These are phyloP conservation scores for Eidolon helvum DNA, from an alignment of 2,113 vertebrate species.

Conservation along the genomic window DNA sequence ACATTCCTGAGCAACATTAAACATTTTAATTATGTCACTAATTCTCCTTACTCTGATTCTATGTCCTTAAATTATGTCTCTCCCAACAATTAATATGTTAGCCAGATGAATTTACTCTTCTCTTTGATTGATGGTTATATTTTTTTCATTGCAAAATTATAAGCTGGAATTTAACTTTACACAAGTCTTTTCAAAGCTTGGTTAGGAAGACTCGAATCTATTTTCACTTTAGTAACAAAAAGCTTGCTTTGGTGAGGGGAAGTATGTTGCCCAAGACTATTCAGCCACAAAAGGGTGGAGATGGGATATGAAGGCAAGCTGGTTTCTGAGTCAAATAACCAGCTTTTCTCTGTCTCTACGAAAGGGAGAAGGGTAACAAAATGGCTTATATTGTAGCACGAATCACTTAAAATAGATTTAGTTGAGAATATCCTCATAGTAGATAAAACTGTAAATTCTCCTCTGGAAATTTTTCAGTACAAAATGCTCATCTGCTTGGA, in stretches of 20 bases:
- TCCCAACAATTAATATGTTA: neutral
- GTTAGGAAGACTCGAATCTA: neutral
- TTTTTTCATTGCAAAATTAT: neutral
- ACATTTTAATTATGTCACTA: neutral
- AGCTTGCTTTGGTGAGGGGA: neutral
- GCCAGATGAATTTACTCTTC: neutral
- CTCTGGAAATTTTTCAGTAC: neutral
- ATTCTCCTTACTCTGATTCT: neutral
- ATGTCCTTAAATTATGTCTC: neutral
- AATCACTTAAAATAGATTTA: neutral
- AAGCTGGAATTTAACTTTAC: neutral
- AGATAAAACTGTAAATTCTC: neutral
- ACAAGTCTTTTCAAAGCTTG: neutral
- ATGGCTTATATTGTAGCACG: neutral
- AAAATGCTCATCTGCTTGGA: neutral
- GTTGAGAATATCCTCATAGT: neutral
- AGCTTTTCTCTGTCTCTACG: neutral
- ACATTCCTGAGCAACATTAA: neutral
- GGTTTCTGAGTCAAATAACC: neutral
- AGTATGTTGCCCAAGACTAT: neutral
- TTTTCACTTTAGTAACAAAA: neutral
- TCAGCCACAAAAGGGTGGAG: neutral
- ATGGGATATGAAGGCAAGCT: neutral
- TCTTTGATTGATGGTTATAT: neutral
- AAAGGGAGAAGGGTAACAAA: neutral